Conservation (phyloP, 2,888 invertebrate species). For the Drosophila demipolita region DNA sequence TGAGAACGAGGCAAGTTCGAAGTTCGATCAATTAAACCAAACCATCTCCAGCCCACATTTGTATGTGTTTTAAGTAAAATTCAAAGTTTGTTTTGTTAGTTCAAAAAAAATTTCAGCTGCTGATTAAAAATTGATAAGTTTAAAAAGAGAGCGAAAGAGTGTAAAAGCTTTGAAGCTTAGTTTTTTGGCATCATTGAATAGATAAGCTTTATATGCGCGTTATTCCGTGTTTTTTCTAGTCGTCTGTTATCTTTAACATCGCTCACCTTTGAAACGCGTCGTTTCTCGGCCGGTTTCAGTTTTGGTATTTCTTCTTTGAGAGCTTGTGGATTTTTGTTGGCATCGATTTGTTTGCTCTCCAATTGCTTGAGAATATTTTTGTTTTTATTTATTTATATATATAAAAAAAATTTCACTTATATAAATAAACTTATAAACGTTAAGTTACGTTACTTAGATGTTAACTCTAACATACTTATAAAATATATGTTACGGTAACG, state of each 20-base stretch:
- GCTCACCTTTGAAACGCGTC: slow-evolving; percentile 82
- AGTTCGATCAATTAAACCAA: neutral
- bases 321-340: slow-evolving; percentile 86
- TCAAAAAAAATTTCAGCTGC: neutral
- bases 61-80: neutral
- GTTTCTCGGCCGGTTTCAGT: slow-evolving; percentile 86
- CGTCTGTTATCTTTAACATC: slow-evolving; percentile 5
- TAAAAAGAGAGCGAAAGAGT: neutral
- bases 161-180: neutral
- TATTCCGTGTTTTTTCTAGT: neutral
- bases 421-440: neutral
- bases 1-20: neutral
- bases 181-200: slow-evolving; percentile 3
- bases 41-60: neutral
- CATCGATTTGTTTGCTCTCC: slow-evolving; percentile 75
- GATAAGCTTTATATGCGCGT: neutral
- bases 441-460: neutral
- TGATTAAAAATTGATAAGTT: neutral
- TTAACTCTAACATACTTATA: neutral
- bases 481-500: neutral
- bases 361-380: slow-evolving; percentile 60
- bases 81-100: neutral
- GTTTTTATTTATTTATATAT: slow-evolving; percentile 3
- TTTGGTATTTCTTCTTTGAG: slow-evolving; percentile 87
- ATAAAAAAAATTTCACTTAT: neutral